Base-by-base conservation (phyloP, 2,888 invertebrate species). In the Lepas anatifera region DNA sequence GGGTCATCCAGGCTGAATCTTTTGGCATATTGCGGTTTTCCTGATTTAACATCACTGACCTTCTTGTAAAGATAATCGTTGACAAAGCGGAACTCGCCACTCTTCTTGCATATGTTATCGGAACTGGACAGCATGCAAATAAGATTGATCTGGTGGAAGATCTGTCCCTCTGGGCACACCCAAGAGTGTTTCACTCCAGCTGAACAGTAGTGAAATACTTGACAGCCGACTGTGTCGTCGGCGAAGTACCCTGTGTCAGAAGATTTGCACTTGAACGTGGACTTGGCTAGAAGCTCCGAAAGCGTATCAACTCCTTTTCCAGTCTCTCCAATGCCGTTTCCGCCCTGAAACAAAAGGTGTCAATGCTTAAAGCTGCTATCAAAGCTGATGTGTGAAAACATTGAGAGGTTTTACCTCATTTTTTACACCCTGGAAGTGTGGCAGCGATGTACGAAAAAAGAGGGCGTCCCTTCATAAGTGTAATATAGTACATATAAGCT, bases 141-240 rank as follows among this genome's bases (percentile, higher is more conserved):
- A 73, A 95, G 81, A 78, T 95, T 94, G 22, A 94, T 92, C 84
- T 90, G 90, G 77, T 91, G 90, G 86, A 91, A 91, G 68, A 87
- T 87, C 78, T 94, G 93, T 70, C 92, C 92, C 76, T 92, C 92
- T 0, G 94, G 94, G 76, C 94, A 95, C 76, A 94, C 88, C 93
- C 94, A 95, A 3, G 93, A 93, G 80, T 94, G 93, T 77, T 88
- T 89, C 50, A 89, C 89, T 76, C 87, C 90, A 75, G 92, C 93
- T 78, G 93, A 92, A 78, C 94, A 94, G 80, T 94, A 94, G 78
- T 94, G 94, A 86, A 94, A 95, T 50, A 94, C 92, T 80, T 94
- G 93, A 77, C 94, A 95, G 76, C 87, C 87, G 35, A 95, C 84
- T 66, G 89, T 89, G 77, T 92, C 90, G 77, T 94, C 94, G 37